phyloP scores from a whole-genome alignment of 2,888 invertebrate species.

The Tinea trinotella region DNA sequence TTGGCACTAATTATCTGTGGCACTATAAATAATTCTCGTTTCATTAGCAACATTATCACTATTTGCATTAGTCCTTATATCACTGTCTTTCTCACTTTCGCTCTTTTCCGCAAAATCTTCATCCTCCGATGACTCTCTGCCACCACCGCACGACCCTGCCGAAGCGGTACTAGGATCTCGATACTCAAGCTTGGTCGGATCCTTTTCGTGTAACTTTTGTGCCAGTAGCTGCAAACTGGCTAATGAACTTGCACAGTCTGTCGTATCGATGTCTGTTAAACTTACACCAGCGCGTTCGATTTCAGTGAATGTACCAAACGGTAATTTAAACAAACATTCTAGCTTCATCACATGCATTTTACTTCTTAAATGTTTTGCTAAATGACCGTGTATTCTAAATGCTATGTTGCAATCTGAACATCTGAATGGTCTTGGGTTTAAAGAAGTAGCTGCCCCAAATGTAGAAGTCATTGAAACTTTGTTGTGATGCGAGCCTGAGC shows the following conservation, averaged over 20 bases:
- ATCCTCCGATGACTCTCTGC: conserved; percentile 70
- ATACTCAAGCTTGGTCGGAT: conserved; percentile 82
- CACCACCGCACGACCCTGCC: conserved; percentile 39
- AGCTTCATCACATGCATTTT: conserved; percentile 96
- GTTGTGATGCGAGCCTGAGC: conserved; percentile 92
- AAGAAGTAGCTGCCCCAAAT: conserved; percentile 87
- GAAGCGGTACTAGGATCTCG: conserved; percentile 62
- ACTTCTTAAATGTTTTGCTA: conserved; percentile 96
- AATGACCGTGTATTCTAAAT: conserved; percentile 95
- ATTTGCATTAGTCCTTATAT: conserved; percentile 55
- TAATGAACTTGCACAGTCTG: conserved; percentile 95
- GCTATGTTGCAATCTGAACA: conserved; percentile 97
- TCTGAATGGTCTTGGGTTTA: conserved; percentile 95
- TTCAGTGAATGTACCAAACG: conserved; percentile 94
- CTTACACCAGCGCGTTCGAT: conserved; percentile 92
- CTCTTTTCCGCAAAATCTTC: conserved; percentile 57
- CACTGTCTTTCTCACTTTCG: conserved; percentile 64
- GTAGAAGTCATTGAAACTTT: conserved; percentile 92
- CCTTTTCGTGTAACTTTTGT: conserved; percentile 85
- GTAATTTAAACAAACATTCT: conserved; percentile 92
- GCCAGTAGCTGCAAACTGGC: conserved; percentile 88
- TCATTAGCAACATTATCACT: conserved; percentile 58
- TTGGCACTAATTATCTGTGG: conserved; percentile 76
- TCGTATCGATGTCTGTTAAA: conserved; percentile 95
- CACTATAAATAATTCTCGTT: conserved; percentile 65